Conservation (phyloP, 2,113 vertebrate genomes). For the Phrynocephalus versicolor region DNA sequence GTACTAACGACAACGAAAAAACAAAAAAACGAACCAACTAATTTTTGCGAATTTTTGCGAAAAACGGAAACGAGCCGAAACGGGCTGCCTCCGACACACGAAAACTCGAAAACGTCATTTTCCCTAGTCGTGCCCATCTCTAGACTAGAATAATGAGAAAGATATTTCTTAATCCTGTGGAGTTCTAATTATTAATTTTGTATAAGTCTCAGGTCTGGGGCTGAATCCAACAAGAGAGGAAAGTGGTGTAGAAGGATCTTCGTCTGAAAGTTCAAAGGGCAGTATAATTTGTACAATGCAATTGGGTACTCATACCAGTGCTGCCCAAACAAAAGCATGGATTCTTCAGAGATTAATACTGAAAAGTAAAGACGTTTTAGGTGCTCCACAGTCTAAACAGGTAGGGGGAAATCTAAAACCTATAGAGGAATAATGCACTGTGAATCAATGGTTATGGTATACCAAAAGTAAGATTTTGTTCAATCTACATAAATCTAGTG, state of each 20-base stretch:
- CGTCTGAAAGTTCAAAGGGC: conserved; percentile 10
- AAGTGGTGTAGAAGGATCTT: background rate
- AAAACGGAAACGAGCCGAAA: too few species aligned
- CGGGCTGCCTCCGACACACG: too few species aligned
- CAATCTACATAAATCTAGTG: background rate
- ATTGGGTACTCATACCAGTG: conserved; percentile 52
- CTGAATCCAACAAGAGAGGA: background rate
- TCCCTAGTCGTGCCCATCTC: too few species aligned
- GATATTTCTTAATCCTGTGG: background rate
- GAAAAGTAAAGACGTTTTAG: conserved; percentile 60
- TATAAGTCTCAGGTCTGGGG: background rate
- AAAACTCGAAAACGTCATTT: too few species aligned
- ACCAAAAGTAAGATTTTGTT: background rate
- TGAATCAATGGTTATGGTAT: background rate
- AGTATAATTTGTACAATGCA: conserved; percentile 56
- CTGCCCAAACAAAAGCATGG: conserved; percentile 60
- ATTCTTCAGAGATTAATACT: conserved; percentile 65
- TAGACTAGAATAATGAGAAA: background rate
- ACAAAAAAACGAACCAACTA: too few species aligned
- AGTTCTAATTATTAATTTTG: background rate
- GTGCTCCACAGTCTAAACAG: conserved; percentile 58
- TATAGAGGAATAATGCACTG: background rate
- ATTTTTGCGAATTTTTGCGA: too few species aligned
- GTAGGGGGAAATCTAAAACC: conserved; percentile 30
- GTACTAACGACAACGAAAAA: too few species aligned